These are phyloP conservation scores for Lepidurus apus DNA, from an alignment of 1,140 invertebrate species.

Conservation along the genomic window DNA sequence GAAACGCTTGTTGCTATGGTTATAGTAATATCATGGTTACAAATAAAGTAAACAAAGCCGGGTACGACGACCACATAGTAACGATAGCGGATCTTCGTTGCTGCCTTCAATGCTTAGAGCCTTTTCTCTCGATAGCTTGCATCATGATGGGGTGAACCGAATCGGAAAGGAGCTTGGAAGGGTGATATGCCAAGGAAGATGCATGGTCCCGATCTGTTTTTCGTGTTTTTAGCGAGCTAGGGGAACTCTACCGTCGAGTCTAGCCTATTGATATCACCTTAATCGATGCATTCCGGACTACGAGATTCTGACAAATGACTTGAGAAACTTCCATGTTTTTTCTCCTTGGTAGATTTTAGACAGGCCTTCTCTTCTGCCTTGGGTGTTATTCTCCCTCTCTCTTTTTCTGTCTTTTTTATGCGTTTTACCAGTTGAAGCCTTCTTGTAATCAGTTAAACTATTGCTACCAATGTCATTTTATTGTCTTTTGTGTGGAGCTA, in stretches of 20 bases:
- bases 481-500: not conserved
- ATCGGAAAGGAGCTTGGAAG: not conserved
- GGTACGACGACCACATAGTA: too few species aligned
- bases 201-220: not conserved
- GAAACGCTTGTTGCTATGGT: too few species aligned
- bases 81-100: too few species aligned
- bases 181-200: not conserved
- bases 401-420: too few species aligned
- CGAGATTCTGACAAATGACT: not conserved
- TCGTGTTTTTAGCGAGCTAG: not conserved
- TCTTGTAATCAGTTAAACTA: too few species aligned
- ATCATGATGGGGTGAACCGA: not conserved
- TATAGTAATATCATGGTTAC: too few species aligned
- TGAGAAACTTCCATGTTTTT: not conserved
- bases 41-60: too few species aligned
- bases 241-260: not conserved
- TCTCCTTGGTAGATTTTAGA: not conserved
- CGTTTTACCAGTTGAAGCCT: too few species aligned
- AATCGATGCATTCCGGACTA: not conserved
- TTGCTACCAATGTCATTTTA: too few species aligned
- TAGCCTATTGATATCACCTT: not conserved
- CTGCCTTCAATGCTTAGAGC: not conserved
- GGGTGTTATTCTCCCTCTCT: too few species aligned
- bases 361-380: not conserved
- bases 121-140: not conserved